Base-by-base conservation (phyloP, 2,113 vertebrate species). In the Salminus brasiliensis region DNA sequence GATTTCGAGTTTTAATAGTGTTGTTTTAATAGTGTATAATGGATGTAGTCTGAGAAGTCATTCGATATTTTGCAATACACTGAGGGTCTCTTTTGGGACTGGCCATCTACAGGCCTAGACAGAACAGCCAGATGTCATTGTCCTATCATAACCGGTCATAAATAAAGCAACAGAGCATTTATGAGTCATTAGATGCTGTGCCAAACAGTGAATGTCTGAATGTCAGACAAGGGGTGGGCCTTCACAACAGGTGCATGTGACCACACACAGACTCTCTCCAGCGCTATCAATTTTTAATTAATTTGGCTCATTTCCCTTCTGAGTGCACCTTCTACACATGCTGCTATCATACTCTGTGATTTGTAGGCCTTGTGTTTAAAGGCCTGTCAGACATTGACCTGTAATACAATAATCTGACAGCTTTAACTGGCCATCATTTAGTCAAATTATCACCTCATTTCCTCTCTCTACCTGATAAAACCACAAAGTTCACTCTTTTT, bases 121-220 rank as follows among this genome's bases (percentile, higher is more conserved):
- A 27, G 76, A 88, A 77, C 74, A 77, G 83, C 85, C 84, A 91
- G 88, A 91, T 92, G 90, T 86, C 87, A 83, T 67, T 80, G 78
- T 83, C 76, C 80, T 73, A 88, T 88, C 87, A 88, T 29, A 60
- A 59, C 27, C 53, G 47, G 76, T 36, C 68, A 49, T 78, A 78
- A 85, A 85, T 78, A 62, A 84, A 39, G 81, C 84, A 39, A 86
- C 90, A 85, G 88, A 92, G 88, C 84, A 86, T 92, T 89, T 87
- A 91, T 87, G 87, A 91, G 86, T 41, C 88, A 75, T 89, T 85
- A 87, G 81, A 70, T 73, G 52, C 68, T 41, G 34, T 74, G 84
- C 80, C 84, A 85, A 74, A 78, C 81, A 80, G 84, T 55, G 72
- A 45, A 72, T 83, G 82, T 80, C 72, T 80, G 76, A 77, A 78